Base-by-base conservation (phyloP, 2,113 vertebrate species). In the Pimephales promelas region DNA sequence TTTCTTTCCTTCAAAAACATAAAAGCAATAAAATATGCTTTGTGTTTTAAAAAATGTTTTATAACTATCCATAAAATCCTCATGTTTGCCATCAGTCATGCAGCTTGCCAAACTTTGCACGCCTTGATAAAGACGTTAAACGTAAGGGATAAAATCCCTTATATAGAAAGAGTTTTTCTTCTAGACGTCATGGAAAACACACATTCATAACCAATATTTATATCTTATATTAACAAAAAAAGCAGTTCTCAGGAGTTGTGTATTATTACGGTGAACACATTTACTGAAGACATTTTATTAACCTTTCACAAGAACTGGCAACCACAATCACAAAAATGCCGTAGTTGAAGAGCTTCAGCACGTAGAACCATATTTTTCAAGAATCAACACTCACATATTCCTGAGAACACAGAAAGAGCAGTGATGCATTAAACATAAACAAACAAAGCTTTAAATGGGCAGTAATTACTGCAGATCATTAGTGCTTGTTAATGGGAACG, bases 391-490 rank as follows among this genome's bases (percentile, higher is more conserved):
- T 54, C 47, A 36, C n/a, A 49, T 56, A 73, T 64, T 68, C 70
- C 11, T 61, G 54, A 18, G 14, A 80, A 88, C 57, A 86, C 90
- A 88, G 90, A 88, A 92, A 90, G 88, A 90, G 81, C 85, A 79
- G 85, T 73, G 86, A 83, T 82, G 87, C 88, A 88, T 85, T 56
- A 89, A 90, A 89, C 84, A 88, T 88, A 93, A 93, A 92, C 91
- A 93, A 92, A 92, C 84, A 86, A 85, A 84, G 77, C 13, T 88
- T 56, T 56, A 89, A 89, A 87, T 86, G 57, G 47, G 82, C 82
- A 10, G 84, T 86, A 92, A 94, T 92, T 89, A 92, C 92, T 88
- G 89, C 71, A 84, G 49, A 74, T 93, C 88, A 88, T 94, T 93
- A 94, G 85, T 84, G 80, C 89, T 83, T 18, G 86, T 92, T 92